Conservation (phyloP, 2,113 vertebrate species). For the Tympanuchus pallidicinctus region DNA sequence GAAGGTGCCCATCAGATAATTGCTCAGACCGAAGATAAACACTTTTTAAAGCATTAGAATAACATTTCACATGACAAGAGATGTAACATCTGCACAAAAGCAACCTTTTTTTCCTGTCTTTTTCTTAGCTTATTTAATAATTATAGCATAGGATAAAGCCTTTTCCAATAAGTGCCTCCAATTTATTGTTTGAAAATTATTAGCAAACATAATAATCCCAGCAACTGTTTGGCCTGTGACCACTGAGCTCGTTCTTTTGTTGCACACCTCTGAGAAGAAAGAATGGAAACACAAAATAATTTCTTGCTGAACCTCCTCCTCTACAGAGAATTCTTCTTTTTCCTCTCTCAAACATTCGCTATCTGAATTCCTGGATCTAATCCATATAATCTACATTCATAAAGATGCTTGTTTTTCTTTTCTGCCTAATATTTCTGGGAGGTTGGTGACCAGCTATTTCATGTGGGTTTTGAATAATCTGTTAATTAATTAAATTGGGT, state of each 20-base stretch:
- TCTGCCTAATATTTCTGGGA: background rate
- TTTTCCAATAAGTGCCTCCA: background rate
- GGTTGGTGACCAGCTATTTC: conserved; percentile 14
- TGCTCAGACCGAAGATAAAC: conserved; percentile 32
- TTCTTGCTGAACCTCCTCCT: background rate
- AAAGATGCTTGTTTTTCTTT: background rate
- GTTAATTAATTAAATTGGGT: background rate
- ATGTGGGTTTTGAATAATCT: conserved; percentile 25
- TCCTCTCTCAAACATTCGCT: background rate
- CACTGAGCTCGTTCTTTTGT: background rate
- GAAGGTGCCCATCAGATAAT: background rate
- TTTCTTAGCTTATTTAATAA: background rate
- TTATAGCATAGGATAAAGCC: background rate
- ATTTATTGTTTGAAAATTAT: background rate
- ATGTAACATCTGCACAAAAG: background rate
- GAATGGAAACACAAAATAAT: background rate
- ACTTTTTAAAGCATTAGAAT: background rate
- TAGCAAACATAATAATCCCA: background rate
- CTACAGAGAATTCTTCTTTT: background rate
- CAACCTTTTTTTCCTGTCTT: background rate
- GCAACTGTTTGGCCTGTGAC: background rate
- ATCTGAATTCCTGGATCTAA: background rate
- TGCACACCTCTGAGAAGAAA: background rate
- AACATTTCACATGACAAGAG: background rate
- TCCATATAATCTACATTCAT: background rate